Conservation (phyloP, 2,113 vertebrate genomes). For the Labeo rohita region DNA sequence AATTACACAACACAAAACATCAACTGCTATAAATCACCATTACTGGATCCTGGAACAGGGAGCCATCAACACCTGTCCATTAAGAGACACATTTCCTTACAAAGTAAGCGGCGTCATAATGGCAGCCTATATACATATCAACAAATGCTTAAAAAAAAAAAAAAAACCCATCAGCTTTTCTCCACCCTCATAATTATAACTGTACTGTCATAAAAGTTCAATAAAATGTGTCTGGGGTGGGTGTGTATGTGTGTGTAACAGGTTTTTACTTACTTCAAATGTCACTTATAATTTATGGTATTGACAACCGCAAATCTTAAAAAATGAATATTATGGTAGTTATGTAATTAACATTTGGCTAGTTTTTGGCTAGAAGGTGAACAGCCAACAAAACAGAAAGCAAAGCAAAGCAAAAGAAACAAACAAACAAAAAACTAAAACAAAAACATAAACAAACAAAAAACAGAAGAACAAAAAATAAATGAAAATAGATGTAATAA, state of each 20-base stretch:
- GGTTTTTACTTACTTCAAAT: neutral
- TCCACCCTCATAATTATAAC: slow-evolving; percentile 16
- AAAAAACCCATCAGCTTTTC: slow-evolving; percentile 24
- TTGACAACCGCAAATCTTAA: neutral
- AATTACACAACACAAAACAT: slow-evolving; percentile 6
- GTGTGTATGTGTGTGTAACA: neutral
- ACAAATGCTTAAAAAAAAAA: slow-evolving; percentile 24
- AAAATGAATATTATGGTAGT: neutral
- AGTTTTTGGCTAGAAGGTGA: neutral
- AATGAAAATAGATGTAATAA: too few species aligned
- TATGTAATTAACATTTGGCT: neutral
- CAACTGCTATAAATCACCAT: slow-evolving; percentile 12
- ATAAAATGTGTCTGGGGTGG: neutral
- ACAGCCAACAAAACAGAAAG: neutral
- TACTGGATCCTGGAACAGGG: slow-evolving; percentile 13
- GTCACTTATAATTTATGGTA: neutral
- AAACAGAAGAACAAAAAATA: too few species aligned
- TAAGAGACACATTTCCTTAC: slow-evolving; percentile 25
- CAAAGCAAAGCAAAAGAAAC: neutral
- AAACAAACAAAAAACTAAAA: too few species aligned
- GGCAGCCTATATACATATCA: slow-evolving; percentile 46
- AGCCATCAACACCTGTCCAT: slow-evolving; percentile 8
- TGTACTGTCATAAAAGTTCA: neutral
- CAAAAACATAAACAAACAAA: too few species aligned
- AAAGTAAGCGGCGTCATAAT: slow-evolving; percentile 41